These are phyloP conservation scores for Drosophila meridionalis DNA, from an alignment of 2,888 invertebrate genomes.

Conservation along the genomic window DNA sequence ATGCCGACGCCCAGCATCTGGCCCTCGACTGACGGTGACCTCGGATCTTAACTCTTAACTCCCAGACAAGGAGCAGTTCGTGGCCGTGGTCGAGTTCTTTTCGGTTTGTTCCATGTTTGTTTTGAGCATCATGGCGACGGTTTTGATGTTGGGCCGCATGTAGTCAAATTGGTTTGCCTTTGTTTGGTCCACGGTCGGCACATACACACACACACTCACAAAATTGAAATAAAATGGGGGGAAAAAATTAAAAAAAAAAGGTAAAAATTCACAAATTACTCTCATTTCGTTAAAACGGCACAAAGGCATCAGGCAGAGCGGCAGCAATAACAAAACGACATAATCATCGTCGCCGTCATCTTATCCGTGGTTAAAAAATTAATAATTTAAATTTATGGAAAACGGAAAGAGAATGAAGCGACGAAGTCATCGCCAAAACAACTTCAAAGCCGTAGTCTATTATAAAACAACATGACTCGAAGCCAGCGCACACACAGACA, in stretches of 20 bases:
- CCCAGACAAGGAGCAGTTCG: conserved; percentile 22
- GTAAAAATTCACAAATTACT: conserved; percentile 78
- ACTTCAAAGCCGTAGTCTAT: conserved; percentile 78
- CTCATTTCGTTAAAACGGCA: conserved; percentile 78
- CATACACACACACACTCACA: conserved; percentile 25
- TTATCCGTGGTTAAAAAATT: conserved; percentile 82
- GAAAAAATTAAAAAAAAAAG: conserved; percentile 54
- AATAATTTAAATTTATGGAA: conserved; percentile 84
- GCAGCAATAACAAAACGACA: conserved; percentile 80
- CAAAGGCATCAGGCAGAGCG: conserved; percentile 61
- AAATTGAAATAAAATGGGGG: conserved; percentile 34
- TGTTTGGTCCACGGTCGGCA: conserved; percentile 59
- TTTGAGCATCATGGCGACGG: conserved; percentile 63
- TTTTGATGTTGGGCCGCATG: conserved; percentile 75
- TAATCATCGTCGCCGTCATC: conserved; percentile 81
- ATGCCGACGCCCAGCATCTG: neutral
- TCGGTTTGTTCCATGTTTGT: conserved; percentile 62
- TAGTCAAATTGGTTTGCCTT: conserved; percentile 75
- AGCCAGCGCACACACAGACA: conserved; percentile 31
- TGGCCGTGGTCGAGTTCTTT: conserved; percentile 27
- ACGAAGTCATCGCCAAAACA: conserved; percentile 80
- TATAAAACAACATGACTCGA: conserved; percentile 71
- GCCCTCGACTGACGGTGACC: neutral
- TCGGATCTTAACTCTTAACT: conserved; percentile 5
- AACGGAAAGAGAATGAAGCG: conserved; percentile 84